A percentile compares a stretch with the other conserved stretches of the same genome.
These are phyloP conservation scores for Morphnarchus princeps DNA, from an alignment of 2,113 vertebrate species.

Conservation along the genomic window DNA sequence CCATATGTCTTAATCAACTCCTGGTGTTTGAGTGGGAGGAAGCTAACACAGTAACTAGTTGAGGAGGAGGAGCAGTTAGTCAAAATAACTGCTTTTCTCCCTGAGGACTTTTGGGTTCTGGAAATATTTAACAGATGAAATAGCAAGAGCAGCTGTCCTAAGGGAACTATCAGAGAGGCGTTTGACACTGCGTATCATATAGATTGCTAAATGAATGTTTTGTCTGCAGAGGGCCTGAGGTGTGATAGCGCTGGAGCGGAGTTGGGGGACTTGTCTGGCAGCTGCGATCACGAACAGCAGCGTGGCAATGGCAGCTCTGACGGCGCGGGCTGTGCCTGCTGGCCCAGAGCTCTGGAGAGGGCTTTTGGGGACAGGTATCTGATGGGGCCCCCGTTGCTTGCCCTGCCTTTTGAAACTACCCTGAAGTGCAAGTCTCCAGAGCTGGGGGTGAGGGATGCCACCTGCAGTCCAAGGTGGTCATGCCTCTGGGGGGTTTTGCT, in stretches of 20 bases:
- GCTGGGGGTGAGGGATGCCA: accelerated
- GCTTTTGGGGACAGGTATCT: neutral
- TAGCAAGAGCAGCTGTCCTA: conserved; percentile 34
- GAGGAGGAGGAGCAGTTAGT: conserved; percentile 65
- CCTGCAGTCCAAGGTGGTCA: accelerated
- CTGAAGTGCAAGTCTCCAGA: neutral
- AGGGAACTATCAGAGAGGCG: neutral
- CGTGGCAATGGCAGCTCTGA: accelerated
- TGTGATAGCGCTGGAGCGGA: neutral
- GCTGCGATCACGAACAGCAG: neutral
- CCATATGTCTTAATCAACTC: conserved; percentile 66
- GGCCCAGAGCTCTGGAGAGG: neutral
- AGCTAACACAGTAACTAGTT: conserved; percentile 50
- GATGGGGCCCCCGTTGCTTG: neutral
- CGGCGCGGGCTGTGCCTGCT: neutral
- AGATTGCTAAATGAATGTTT: conserved; percentile 14
- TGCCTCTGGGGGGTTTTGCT: neutral
- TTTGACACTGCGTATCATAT: neutral
- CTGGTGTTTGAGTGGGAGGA: conserved; percentile 59
- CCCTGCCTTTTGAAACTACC: neutral
- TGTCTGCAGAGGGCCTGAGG: neutral
- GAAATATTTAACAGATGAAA: conserved; percentile 49
- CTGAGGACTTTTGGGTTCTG: conserved; percentile 35
- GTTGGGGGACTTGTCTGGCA: neutral
- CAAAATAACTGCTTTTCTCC: conserved; percentile 58